Percentiles rank a stretch among this genome's conserved stretches.
Conservation (phyloP, 2,113 vertebrate species). For the Phylloscopus trochilus region DNA sequence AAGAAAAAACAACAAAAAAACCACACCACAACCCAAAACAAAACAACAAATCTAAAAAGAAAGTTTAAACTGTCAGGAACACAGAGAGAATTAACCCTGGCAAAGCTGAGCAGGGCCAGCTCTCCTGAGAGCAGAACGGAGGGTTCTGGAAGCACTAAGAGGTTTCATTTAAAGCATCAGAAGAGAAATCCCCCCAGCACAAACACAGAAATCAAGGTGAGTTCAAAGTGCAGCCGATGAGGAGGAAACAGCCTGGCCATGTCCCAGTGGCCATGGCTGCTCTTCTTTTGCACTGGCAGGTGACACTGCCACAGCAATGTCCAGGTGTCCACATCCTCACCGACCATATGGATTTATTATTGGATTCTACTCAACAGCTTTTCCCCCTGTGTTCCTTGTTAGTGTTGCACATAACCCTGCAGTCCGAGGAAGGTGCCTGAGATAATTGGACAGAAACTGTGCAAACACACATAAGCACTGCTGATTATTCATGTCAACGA, state of each 20-base stretch:
- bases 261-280: background rate
- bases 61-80: background rate
- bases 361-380: background rate
- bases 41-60: background rate
- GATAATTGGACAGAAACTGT: background rate
- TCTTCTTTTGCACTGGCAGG: background rate
- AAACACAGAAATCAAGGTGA: background rate
- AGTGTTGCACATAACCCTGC: background rate
- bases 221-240: background rate
- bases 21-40: no score
- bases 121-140: background rate
- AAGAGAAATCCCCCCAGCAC: background rate
- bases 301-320: background rate
- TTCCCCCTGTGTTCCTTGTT: background rate
- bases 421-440: background rate
- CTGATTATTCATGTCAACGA: slow-evolving; percentile 1
- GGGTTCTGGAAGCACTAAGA: background rate
- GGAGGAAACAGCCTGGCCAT: background rate
- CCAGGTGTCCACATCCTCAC: background rate
- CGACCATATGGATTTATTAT: background rate
- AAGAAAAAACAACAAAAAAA: no score
- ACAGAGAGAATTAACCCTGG: background rate
- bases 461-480: background rate
- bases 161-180: background rate
- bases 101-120: background rate